These are phyloP conservation scores for Drosophila santomea DNA, from an alignment of 1,140 invertebrate genomes.

Conservation along the genomic window DNA sequence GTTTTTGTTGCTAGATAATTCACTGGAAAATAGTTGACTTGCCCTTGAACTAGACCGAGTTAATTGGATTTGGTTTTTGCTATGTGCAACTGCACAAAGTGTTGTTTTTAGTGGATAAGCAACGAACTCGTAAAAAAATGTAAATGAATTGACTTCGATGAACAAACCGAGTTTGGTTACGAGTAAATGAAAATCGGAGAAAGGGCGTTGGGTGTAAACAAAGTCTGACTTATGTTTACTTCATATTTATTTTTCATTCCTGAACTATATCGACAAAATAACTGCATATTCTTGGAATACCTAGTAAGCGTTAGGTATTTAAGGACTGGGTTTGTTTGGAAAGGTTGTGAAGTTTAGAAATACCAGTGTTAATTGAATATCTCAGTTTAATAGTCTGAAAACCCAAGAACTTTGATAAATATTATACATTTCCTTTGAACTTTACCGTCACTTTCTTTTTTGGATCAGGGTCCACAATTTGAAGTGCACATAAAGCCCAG, in stretches of 20 bases:
- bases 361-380: too few relatives aligned
- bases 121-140: slow-evolving; percentile 29
- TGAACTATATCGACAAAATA: too few relatives aligned
- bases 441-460: background rate
- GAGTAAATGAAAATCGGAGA: background rate
- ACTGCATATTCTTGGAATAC: too few relatives aligned
- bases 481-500: slow-evolving; percentile 14
- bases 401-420: background rate
- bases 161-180: slow-evolving; percentile 5
- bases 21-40: background rate
- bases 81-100: slow-evolving; percentile 2
- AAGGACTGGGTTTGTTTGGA: too few relatives aligned
- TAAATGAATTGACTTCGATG: slow-evolving; percentile 37
- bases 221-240: background rate
- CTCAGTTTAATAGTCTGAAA: background rate
- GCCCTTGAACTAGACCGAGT: slow-evolving; percentile 29
- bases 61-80: slow-evolving; percentile 14
- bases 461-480: slow-evolving; percentile 17
- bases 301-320: too few relatives aligned
- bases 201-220: slow-evolving; percentile 4
- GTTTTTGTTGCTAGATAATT: slow-evolving; percentile 1
- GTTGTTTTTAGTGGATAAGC: slow-evolving; percentile 15
- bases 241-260: background rate
- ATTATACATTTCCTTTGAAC: background rate
- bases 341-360: too few relatives aligned